Base-by-base conservation (phyloP, 2,888 invertebrate genomes). In the Ametastegia equiseti region DNA sequence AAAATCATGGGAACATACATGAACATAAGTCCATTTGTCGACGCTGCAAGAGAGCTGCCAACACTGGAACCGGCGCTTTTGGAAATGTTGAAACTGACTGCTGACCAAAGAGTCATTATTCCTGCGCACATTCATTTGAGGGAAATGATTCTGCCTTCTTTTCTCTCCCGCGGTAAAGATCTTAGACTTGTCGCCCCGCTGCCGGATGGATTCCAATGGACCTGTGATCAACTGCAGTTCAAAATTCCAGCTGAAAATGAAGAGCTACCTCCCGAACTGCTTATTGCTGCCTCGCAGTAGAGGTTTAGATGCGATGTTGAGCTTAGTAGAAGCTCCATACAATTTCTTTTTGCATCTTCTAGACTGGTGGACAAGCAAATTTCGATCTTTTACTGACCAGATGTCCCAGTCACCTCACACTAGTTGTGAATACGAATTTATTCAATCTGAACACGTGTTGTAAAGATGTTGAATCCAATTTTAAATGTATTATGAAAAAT, bases 61-160 rank as follows among this genome's bases (percentile, higher is more conserved):
- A 80, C 36, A 39, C 36, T 89, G n/a, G 85, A 90, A 75, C 42
- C n/a, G 57, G 75, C 83, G 9, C 81, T 92, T 13, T 57, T 89
- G 1, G 2, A 82, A 1, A 45, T 84, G 0, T 65, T 91, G 7
- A n/a, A 85, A 7, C n/a, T 92, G 11, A 65, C 47, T 0, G 19
- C 47, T 4, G 75, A 13, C 0, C 83, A 87, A 45, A 88, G 88
- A 69, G 65, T 80, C 0, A 82, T 90, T n/a, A 88, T 92, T 82
- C 92, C 92, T 3, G 80, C 83, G 9, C 92, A 92, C 73, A 81
- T 89, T 60, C 92, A 92, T 80, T 82, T 92, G 3, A 87, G 86
- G 80, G 85, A 86, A 30, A 65, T 89, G 1, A 82, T 67, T 50
- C 81, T 92, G n/a, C 83, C 84, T 0, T 85, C 84, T 9, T 89